Evolutionary conservation across 2,797 vertebrate genomes (phyloP), one percentile per base, ranked within the genome.

Genomic region (Danio jaintianensis): DNA sequence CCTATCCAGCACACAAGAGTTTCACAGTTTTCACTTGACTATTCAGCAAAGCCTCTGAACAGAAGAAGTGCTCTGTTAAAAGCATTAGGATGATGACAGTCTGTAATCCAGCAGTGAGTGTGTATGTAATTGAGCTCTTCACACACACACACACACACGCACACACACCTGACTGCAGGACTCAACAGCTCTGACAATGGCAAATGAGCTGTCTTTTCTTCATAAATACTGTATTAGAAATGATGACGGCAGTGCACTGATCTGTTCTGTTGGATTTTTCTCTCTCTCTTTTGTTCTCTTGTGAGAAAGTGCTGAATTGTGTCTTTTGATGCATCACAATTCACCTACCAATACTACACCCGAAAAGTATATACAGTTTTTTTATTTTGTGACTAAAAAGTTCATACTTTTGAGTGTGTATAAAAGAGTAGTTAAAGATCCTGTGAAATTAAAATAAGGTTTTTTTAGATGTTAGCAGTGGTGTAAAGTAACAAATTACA

Each of bases 251-350:
- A 63, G 73, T 52, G 42, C 50, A 75, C 78, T 85, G 82, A 80
- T 67, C 77, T 78, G 74, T 85, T 79, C 80, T 85, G 61, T 88
- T 84, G 85, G 85, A 85, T 84, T 86, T 84, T 86, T 87, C 84
- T 87, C 85, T 89, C 84, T 90, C 86, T 87, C 83, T 85, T 77
- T 84, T n/a, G n/a, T n/a, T n/a, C 64, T 73, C 82, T 86, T 87
- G 85, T 82, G 40, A 48, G 47, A 48, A 79, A 78, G 55, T 59
- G 83, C 87, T 93, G 88, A 94, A 92, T 92, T 91, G 93, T 92
- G 93, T 90, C 64, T 82, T 72, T 75, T 69, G 43, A 55, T 76
- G n/a, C n/a, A n/a, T n/a, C n/a, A n/a, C n/a, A n/a, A n/a, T n/a
- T n/a, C n/a, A n/a, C n/a, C n/a, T n/a, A n/a, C n/a, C n/a, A n/a